Evolutionary conservation across 2,113 vertebrate species (phyloP).

Genomic region (Tupaia chinensis): DNA sequence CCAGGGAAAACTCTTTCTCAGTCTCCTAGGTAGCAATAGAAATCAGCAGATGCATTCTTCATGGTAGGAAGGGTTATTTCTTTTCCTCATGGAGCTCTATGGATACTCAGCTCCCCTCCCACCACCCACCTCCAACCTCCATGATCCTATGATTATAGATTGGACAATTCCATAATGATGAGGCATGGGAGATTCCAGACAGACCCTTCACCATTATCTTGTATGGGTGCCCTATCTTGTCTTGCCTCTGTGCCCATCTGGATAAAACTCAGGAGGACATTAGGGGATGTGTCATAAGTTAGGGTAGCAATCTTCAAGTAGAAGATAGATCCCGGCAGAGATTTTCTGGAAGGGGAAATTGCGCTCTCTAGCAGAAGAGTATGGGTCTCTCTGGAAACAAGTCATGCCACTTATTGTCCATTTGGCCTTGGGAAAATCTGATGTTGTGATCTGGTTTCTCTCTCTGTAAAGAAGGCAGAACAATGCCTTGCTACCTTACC

Average conservation of each 20-base stretch:
- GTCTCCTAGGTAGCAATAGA: not conserved
- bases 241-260: not conserved
- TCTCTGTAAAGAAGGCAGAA: slow-evolving; percentile 59
- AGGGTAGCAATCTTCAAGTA: not conserved
- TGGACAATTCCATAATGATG: not conserved
- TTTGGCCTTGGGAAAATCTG: slow-evolving; percentile 73
- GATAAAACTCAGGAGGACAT: not conserved
- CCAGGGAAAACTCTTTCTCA: not conserved
- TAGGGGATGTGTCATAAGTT: not conserved
- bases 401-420: slow-evolving; percentile 25
- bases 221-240: not conserved
- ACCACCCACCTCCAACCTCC: too few relatives aligned
- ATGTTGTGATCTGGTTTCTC: slow-evolving; percentile 67
- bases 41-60: not conserved
- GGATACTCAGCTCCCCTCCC: not conserved
- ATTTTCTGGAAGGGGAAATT: not conserved
- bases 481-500: slow-evolving; percentile 74
- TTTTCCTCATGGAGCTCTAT: not conserved
- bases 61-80: not conserved
- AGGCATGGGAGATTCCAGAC: not conserved
- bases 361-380: not conserved
- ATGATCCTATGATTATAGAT: not conserved
- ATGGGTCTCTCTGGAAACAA: slow-evolving; percentile 51
- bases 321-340: not conserved
- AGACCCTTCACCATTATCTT: not conserved